A percentile compares a stretch with the other conserved stretches of the same genome.
These are phyloP conservation scores for Drosophila obscura DNA, from an alignment of 1,140 invertebrate genomes.

Conservation along the genomic window DNA sequence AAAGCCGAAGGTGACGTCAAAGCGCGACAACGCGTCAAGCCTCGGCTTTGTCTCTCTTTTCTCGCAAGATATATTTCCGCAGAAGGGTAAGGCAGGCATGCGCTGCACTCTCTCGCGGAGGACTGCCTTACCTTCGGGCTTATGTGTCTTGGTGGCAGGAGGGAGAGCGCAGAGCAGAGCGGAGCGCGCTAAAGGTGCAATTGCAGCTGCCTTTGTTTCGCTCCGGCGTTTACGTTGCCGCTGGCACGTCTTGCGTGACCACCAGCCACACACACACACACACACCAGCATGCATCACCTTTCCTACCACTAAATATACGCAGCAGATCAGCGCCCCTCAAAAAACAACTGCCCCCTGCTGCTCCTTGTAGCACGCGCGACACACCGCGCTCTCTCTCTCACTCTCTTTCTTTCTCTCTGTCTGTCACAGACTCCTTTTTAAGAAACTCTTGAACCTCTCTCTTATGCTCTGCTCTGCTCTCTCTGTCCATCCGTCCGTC, in stretches of 20 bases:
- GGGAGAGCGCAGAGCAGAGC: conserved; percentile 22
- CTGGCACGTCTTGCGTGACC: conserved; percentile 75
- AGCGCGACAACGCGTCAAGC: conserved; percentile 29
- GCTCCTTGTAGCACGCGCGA: conserved; percentile 61
- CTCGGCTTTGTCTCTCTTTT: conserved; percentile 35
- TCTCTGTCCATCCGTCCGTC: background rate
- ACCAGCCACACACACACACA: conserved; percentile 51
- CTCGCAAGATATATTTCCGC: background rate
- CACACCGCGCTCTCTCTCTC: conserved; percentile 7
- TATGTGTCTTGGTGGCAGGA: conserved; percentile 13
- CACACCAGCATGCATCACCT: conserved; percentile 57
- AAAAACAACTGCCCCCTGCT: conserved; percentile 51
- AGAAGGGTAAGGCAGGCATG: too few relatives aligned
- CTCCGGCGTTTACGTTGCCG: conserved; percentile 32
- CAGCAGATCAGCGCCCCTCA: conserved; percentile 13
- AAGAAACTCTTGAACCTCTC: conserved; percentile 22
- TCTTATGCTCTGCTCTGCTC: conserved; percentile 7
- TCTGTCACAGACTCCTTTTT: conserved; percentile 65
- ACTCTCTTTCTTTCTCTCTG: conserved; percentile 6
- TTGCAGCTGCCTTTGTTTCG: conserved; percentile 76
- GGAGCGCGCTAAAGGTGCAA: conserved; percentile 69
- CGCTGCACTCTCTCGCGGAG: conserved; percentile 9
- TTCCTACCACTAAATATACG: conserved; percentile 73
- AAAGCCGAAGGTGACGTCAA: conserved; percentile 71
- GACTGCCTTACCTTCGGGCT: too few relatives aligned